Conservation (phyloP, 92 coral and sea anemone species). For the Palythoa caribaeorum region DNA sequence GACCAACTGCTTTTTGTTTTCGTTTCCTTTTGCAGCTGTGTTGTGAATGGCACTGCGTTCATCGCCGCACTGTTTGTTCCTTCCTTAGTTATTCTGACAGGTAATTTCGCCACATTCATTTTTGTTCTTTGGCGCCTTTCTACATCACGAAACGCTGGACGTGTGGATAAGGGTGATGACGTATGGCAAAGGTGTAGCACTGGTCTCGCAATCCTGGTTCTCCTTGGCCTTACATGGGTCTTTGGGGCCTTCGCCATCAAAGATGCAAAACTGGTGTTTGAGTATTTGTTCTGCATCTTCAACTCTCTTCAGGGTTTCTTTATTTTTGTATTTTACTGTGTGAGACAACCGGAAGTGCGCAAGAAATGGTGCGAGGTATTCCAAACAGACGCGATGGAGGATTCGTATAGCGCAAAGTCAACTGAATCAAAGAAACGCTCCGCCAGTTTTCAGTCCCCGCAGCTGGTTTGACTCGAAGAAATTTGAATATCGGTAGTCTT, state of each 20-base stretch:
- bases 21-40: conserved; percentile 34
- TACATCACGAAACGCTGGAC: not conserved
- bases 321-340: conserved; percentile 44
- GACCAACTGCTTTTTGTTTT: not conserved
- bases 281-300: conserved; percentile 55
- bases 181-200: conserved; percentile 4
- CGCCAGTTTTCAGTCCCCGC: not conserved
- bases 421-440: conserved; percentile 9
- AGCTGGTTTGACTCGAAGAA: not conserved
- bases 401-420: not conserved
- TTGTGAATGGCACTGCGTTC: conserved; percentile 29
- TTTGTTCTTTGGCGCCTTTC: conserved; percentile 20
- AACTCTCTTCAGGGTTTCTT: conserved; percentile 59
- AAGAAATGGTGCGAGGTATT: conserved; percentile 27
- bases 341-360: conserved; percentile 36
- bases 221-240: conserved; percentile 53
- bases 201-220: conserved; percentile 28
- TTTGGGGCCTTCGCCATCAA: conserved; percentile 43
- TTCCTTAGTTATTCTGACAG: not conserved
- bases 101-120: conserved; percentile 15
- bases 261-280: conserved; percentile 48
- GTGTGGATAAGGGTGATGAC: not conserved
- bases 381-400: not conserved
- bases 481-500: not conserved
- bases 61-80: conserved; percentile 37